Base-by-base conservation (phyloP, 1,140 invertebrate species). In the Dendrolimus punctatus region DNA sequence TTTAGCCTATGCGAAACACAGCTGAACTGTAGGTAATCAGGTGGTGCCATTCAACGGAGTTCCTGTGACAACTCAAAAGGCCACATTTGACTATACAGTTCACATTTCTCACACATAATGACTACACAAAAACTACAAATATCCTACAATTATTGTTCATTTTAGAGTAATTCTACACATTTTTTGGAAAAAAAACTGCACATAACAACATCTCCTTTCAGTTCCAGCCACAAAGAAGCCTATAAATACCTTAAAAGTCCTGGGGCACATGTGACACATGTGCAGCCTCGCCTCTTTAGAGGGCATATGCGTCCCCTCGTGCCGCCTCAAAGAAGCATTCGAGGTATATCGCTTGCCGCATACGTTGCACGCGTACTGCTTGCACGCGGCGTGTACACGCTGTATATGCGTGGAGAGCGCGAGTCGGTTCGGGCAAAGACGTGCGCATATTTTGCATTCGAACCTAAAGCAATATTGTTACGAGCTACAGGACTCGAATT, bases 231-330 rank as follows among this genome's bases (percentile, higher is more conserved):
- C 4, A 47, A 36, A 47, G n/a, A 47, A 39, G 54, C 6, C 6
- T 43, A 44, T 51, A 38, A 50, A 36, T 45, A 80, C 74, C 64
- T 75, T 71, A 55, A 75, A 76, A 51, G 60, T 73, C 8, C 55
- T 67, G 0, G 71, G 71, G 10, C 74, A 76, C 2, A 66, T 39
- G 48, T 76, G 64, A 42, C 76, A 80, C 4, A 73, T 55, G 5
- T 62, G 65, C 0, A 46, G 23, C 23, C 23, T 23, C 23, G 23
- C 2, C 49, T 61, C 46, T 10, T 37, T 53, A 44, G 39, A 38
- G 2, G 8, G 45, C 8, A 49, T 43, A 5, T 57, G 66, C 7
- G 49, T 49, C 3, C 49, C 23, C 6, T 60, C 8, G 8, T 68
- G 71, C 8, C 64, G 39, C 5, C 57, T 38, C 3, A 66, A 40